Conservation (phyloP, 2,797 vertebrate species). For the Bucorvus abyssinicus region DNA sequence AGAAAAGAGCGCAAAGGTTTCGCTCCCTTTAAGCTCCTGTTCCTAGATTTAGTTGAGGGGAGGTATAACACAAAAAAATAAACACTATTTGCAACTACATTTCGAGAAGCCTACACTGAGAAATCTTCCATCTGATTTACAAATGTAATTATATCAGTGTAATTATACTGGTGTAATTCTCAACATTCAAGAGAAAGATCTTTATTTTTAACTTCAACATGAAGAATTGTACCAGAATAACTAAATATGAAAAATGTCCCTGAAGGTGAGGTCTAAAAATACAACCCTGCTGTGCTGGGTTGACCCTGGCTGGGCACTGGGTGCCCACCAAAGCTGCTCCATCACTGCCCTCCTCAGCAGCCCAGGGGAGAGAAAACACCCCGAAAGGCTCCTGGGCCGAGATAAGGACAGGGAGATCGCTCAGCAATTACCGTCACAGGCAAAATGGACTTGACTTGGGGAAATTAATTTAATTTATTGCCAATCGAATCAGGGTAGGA, state of each 20-base stretch:
- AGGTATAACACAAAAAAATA: background rate
- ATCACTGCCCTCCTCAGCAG: background rate
- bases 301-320: background rate
- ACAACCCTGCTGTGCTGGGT: background rate
- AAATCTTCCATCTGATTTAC: slow-evolving; percentile 35
- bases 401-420: background rate
- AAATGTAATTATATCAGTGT: background rate
- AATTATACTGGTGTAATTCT: slow-evolving; percentile 13
- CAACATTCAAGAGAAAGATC: background rate
- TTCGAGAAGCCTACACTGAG: slow-evolving; percentile 20
- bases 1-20: background rate
- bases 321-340: background rate
- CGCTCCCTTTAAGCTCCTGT: background rate
- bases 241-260: background rate
- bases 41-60: background rate
- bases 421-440: background rate
- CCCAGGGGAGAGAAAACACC: fast-evolving
- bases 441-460: background rate
- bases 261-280: background rate
- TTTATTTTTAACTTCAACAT: background rate
- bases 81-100: background rate
- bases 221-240: background rate
- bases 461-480: background rate
- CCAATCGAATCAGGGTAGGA: background rate
- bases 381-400: fast-evolving